Conservation (phyloP, 2,888 invertebrate genomes). For the Conomelus anceps region DNA sequence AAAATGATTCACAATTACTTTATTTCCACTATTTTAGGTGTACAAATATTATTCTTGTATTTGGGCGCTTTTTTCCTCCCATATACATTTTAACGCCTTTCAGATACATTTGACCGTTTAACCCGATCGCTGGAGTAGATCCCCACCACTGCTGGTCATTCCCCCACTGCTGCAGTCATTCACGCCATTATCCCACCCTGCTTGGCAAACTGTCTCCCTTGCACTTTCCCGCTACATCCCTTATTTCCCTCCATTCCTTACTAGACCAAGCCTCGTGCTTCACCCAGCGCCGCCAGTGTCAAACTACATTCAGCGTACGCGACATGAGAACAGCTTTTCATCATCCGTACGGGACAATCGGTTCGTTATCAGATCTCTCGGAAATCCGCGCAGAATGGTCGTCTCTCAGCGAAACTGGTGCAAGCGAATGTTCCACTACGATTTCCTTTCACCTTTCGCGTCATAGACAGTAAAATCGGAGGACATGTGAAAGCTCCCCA, state of each 20-base stretch:
- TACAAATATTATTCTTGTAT: too few species aligned
- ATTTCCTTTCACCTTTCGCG: background rate
- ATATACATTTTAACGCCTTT: too few species aligned
- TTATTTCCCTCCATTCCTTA: background rate
- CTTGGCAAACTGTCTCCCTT: background rate
- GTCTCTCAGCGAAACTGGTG: background rate
- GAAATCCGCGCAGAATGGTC: background rate
- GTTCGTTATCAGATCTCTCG: background rate
- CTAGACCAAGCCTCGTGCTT: background rate
- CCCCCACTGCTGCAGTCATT: background rate
- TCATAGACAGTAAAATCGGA: background rate
- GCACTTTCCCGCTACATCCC: background rate
- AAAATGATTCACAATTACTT: too few species aligned
- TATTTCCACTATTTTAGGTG: too few species aligned
- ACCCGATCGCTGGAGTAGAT: background rate
- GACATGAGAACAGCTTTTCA: background rate
- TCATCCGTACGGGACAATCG: too few species aligned
- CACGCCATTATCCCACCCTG: background rate
- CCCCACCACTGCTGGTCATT: background rate
- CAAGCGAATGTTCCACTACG: background rate
- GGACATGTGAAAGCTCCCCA: background rate
- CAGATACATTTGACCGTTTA: background rate
- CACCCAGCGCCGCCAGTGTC: background rate
- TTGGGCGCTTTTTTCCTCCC: background rate
- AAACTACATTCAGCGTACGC: background rate